These are phyloP conservation scores for Cebidichthys violaceus DNA, from an alignment of 2,113 vertebrate genomes.

Conservation along the genomic window DNA sequence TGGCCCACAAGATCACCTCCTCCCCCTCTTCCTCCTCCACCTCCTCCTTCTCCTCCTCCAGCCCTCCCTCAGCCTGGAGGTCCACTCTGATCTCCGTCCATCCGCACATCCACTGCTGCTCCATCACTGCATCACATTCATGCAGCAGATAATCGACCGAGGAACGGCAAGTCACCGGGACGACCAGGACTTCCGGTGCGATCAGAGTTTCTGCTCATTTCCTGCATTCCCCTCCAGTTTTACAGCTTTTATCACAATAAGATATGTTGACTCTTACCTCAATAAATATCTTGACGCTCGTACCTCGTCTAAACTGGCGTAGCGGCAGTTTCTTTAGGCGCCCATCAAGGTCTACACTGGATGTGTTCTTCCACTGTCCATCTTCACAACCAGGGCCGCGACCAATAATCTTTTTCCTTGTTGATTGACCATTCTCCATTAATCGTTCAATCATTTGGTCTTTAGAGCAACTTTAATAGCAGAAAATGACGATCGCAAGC, in stretches of 20 bases:
- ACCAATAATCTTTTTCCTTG: neutral
- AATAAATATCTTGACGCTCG: neutral
- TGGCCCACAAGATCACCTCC: constrained; percentile 54
- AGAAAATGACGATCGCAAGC: neutral
- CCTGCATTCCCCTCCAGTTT: neutral
- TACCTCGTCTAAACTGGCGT: neutral
- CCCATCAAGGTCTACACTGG: neutral
- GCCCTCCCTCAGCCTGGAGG: constrained; percentile 25
- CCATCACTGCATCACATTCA: constrained; percentile 50
- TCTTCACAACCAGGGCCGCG: neutral
- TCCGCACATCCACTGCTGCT: constrained; percentile 59
- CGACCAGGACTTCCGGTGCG: constrained; percentile 7
- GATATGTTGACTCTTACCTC: neutral
- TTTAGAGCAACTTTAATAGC: neutral
- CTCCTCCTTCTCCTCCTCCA: constrained; percentile 14
- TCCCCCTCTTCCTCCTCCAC: constrained; percentile 26
- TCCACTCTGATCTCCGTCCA: constrained; percentile 47
- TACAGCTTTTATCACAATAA: neutral
- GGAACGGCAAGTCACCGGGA: neutral
- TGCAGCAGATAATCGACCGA: constrained; percentile 32
- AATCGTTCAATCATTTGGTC: neutral
- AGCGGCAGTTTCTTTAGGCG: no score
- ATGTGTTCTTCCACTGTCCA: neutral
- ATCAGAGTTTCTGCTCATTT: constrained; percentile 37
- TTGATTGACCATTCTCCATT: neutral